Evolutionary conservation across 1,140 invertebrate species (phyloP).

Genomic region (Hycleus phaleratus): DNA sequence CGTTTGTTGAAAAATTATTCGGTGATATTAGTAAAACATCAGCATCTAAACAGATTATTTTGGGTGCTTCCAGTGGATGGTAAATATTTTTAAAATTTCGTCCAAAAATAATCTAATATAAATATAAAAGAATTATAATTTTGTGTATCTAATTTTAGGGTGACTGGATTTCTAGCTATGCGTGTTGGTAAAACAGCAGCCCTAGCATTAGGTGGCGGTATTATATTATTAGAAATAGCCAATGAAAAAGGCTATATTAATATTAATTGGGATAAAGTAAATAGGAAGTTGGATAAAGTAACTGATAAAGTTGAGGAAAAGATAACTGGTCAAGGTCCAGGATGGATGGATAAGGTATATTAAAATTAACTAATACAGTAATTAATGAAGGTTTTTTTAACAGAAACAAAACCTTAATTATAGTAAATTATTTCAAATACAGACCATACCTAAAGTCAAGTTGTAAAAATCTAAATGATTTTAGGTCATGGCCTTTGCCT

Average conservation of each 20-base stretch:
- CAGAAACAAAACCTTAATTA: constrained; percentile 2
- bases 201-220: constrained; percentile 77
- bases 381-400: constrained; percentile 2
- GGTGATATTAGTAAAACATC: constrained; percentile 74
- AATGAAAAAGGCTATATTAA: constrained; percentile 88
- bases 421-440: neutral
- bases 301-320: constrained; percentile 72
- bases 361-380: neutral
- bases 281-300: constrained; percentile 72
- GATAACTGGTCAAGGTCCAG: constrained; percentile 60
- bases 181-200: constrained; percentile 88
- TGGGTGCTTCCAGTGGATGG: constrained; percentile 85
- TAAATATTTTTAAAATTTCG: constrained; percentile 35
- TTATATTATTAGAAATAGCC: constrained; percentile 83
- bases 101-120: neutral
- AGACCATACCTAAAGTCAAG: constrained; percentile 1
- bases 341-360: constrained; percentile 71
- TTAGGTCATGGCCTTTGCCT: constrained; percentile 66
- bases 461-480: constrained; percentile 40
- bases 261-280: constrained; percentile 82
- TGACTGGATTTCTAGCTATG: constrained; percentile 81
- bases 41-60: constrained; percentile 75
- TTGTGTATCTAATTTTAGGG: constrained; percentile 47
- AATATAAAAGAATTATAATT: neutral
- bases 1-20: constrained; percentile 59